Percentiles rank a stretch among this genome's conserved stretches.
These are phyloP conservation scores for Lampropteryx suffumata DNA, from an alignment of 2,888 invertebrate genomes.

Conservation along the genomic window DNA sequence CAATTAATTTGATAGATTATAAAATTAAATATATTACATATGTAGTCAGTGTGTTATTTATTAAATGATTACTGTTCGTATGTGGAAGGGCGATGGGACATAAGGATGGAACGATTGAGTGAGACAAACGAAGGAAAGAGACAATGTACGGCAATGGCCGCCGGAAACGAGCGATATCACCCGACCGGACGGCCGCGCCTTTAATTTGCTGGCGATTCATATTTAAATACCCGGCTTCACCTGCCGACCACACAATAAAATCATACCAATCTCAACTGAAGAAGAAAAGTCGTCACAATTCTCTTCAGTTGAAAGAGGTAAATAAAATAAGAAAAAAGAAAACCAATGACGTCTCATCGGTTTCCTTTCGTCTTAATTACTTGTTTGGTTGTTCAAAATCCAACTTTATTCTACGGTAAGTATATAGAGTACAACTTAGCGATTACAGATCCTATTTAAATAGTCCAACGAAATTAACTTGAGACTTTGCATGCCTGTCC, in stretches of 20 bases:
- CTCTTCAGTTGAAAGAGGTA: conserved; percentile 5
- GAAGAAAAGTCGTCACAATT: conserved; percentile 14
- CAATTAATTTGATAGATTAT: conserved; percentile 10
- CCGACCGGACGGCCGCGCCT: conserved; percentile 32
- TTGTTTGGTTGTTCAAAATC: not conserved
- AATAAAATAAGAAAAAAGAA: conserved; percentile 6
- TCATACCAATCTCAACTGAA: conserved; percentile 2
- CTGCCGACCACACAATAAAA: conserved; percentile 11
- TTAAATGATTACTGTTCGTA: conserved; percentile 1
- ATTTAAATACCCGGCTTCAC: conserved; percentile 10
- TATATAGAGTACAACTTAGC: not conserved
- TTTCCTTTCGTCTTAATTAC: not conserved
- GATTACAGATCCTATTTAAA: not conserved
- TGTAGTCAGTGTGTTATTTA: conserved; percentile 11
- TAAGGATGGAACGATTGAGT: conserved; percentile 14
- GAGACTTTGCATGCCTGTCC: not conserved
- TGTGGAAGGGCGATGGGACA: conserved; percentile 23
- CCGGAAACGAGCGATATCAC: conserved; percentile 25
- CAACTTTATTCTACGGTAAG: not conserved
- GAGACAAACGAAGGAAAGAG: conserved; percentile 25
- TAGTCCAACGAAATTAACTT: conserved; percentile 5
- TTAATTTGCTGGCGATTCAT: conserved; percentile 22
- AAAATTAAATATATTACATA: conserved; percentile 16
- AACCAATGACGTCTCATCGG: conserved; percentile 20
- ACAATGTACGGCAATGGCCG: conserved; percentile 25